Evolutionary conservation across 1,140 invertebrate genomes (phyloP).

Genomic region (Drosophila kurseongensis): DNA sequence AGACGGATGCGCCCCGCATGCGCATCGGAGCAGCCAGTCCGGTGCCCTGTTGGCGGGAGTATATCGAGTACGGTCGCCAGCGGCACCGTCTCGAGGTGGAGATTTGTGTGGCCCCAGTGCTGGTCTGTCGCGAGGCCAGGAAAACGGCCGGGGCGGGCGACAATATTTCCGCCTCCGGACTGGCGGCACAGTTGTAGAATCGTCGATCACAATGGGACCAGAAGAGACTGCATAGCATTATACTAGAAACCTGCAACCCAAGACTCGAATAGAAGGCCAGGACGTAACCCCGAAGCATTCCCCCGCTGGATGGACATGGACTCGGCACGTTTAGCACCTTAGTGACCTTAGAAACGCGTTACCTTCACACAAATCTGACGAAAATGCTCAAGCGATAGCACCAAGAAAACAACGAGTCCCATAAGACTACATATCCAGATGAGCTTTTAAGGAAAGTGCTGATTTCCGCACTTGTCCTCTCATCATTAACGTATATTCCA

Average conservation of each 20-base stretch:
- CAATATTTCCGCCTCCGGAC: conserved; percentile 94
- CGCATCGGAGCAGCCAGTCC: conserved; percentile 89
- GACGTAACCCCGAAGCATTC: conserved; percentile 36
- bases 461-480: background rate
- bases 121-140: conserved; percentile 93
- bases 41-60: conserved; percentile 93
- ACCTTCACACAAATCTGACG: conserved; percentile 60
- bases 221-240: conserved; percentile 71
- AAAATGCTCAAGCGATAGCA: conserved; percentile 43
- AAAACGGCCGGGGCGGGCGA: conserved; percentile 95
- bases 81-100: conserved; percentile 85
- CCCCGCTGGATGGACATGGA: conserved; percentile 57
- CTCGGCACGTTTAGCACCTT: conserved; percentile 75
- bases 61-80: conserved; percentile 83
- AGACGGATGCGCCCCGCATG: conserved; percentile 85
- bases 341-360: conserved; percentile 82
- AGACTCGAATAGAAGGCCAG: conserved; percentile 58
- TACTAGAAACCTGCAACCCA: conserved; percentile 45
- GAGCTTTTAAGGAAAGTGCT: conserved; percentile 25
- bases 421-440: conserved; percentile 57
- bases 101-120: conserved; percentile 93
- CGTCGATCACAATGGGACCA: conserved; percentile 18
- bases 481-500: conserved; percentile 36
- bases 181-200: conserved; percentile 89
- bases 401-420: conserved; percentile 58